Conservation (phyloP, 2,888 invertebrate genomes). For the Corythucha ciliata region DNA sequence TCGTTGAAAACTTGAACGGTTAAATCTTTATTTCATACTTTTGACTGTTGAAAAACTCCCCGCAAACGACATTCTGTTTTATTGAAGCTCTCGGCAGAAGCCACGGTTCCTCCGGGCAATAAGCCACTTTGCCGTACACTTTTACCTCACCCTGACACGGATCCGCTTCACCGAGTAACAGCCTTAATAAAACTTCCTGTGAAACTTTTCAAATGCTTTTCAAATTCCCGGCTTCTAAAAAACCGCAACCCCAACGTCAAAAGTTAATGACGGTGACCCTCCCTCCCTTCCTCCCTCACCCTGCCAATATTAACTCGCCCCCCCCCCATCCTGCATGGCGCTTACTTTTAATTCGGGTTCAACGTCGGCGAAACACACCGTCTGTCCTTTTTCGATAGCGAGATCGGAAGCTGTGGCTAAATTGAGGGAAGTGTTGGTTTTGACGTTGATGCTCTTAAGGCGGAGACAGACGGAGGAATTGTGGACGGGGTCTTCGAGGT, state of each 20-base stretch:
- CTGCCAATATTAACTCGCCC: too few relatives aligned
- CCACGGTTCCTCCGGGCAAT: constrained; percentile 20
- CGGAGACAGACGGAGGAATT: background rate
- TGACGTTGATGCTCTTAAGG: background rate
- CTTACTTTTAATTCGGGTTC: too few relatives aligned
- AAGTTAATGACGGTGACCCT: too few relatives aligned
- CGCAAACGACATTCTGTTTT: constrained; percentile 15
- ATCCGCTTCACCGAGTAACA: constrained; percentile 13
- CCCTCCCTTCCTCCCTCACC: too few relatives aligned
- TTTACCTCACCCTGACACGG: constrained; percentile 5
- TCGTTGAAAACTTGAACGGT: background rate
- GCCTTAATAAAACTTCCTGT: constrained; percentile 17
- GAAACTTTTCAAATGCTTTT: too few relatives aligned
- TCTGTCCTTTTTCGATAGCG: too few relatives aligned
- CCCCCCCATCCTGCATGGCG: too few relatives aligned
- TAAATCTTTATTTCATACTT: constrained; percentile 8
- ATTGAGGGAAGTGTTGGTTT: too few relatives aligned
- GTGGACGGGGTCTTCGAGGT: background rate
- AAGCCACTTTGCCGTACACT: constrained; percentile 19
- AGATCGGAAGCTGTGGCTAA: too few relatives aligned
- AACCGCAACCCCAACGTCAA: too few relatives aligned
- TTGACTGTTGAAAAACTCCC: constrained; percentile 15
- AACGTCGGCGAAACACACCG: too few relatives aligned
- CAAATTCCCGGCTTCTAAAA: too few relatives aligned
- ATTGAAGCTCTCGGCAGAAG: constrained; percentile 17